Percentiles rank a stretch among this genome's conserved stretches.
phyloP scores from a whole-genome alignment of 2,113 vertebrate genomes.

The Amazona guildingii region DNA sequence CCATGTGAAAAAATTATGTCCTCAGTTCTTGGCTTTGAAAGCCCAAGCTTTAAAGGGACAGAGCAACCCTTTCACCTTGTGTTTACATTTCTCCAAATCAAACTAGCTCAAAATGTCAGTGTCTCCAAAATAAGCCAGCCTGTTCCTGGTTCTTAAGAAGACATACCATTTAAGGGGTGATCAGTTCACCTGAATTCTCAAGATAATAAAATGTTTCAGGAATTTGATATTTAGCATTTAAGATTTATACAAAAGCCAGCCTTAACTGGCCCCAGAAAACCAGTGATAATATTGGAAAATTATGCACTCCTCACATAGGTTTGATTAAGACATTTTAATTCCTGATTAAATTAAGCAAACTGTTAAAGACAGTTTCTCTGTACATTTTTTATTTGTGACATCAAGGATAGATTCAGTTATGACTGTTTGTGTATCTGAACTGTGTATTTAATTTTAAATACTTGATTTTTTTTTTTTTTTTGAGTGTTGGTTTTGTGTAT shows the following conservation, averaged over 20 bases:
- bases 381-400: neutral
- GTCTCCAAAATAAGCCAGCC: neutral
- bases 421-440: neutral
- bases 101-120: constrained; percentile 15
- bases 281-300: neutral
- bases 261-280: neutral
- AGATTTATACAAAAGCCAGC: neutral
- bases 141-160: neutral
- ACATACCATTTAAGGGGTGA: neutral
- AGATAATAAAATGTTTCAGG: neutral
- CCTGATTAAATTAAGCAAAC: neutral
- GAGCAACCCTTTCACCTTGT: neutral
- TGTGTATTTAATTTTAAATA: neutral
- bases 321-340: neutral
- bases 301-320: neutral
- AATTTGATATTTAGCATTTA: neutral
- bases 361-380: neutral
- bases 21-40: neutral
- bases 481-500: neutral
- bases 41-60: neutral
- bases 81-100: neutral
- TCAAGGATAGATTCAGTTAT: neutral
- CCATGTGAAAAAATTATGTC: neutral
- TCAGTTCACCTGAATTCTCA: neutral
- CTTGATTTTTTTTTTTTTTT: neutral